Percentiles rank a stretch among this genome's conserved stretches.
These are phyloP conservation scores for Achatina immaculata DNA, from an alignment of 1,140 invertebrate genomes.

Conservation along the genomic window DNA sequence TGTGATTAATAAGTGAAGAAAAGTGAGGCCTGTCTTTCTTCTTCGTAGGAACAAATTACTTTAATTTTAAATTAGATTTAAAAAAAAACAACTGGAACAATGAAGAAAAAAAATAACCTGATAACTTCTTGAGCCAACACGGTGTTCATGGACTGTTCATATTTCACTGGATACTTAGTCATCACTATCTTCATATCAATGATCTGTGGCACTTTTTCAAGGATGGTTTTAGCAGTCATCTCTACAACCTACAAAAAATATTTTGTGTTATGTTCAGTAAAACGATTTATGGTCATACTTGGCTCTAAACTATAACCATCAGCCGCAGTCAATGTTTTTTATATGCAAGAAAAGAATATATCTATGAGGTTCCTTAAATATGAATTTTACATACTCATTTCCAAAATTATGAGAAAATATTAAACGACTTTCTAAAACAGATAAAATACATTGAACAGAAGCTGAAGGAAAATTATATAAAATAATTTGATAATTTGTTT, in stretches of 20 bases:
- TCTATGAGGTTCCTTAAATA: too few species aligned
- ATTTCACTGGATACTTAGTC: conserved; percentile 71
- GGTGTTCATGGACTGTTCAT: conserved; percentile 74
- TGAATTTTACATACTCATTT: too few species aligned
- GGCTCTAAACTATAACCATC: neutral
- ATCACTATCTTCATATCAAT: conserved; percentile 73
- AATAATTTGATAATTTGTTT: too few species aligned
- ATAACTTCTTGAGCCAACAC: conserved; percentile 72
- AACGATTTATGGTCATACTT: neutral
- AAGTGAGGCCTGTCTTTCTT: too few species aligned
- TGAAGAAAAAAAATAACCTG: conserved; percentile 62
- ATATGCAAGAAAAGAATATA: neutral
- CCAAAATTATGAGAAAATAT: too few species aligned
- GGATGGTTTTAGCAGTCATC: conserved; percentile 66
- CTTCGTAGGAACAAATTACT: too few species aligned
- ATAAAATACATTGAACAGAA: too few species aligned
- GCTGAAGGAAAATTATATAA: too few species aligned
- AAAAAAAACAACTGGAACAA: too few species aligned
- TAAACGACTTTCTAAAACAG: too few species aligned
- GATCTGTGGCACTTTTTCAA: conserved; percentile 73
- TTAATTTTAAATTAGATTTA: too few species aligned
- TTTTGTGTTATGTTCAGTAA: neutral
- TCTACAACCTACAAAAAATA: conserved; percentile 68
- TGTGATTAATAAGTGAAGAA: too few species aligned
- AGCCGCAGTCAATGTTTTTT: neutral